phyloP scores from a whole-genome alignment of 2,888 invertebrate species.

The Coleophora flavipennella region DNA sequence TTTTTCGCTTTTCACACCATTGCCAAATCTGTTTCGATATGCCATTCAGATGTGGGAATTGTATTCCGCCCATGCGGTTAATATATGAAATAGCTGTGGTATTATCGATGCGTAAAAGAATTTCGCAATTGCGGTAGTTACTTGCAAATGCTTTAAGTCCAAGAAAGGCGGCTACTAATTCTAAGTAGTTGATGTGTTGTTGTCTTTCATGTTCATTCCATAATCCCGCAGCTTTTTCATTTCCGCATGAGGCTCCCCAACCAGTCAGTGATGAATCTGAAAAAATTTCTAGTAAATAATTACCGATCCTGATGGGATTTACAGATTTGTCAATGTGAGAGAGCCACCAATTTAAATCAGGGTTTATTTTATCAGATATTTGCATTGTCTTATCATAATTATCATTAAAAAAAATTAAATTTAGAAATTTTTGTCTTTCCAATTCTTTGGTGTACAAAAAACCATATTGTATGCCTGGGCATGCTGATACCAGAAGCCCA shows the following conservation, averaged over 20 bases:
- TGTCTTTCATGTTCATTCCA: not conserved
- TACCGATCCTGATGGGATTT: not conserved
- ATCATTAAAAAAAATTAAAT: not conserved
- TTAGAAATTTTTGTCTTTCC: constrained; percentile 1
- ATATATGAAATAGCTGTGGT: too few species aligned
- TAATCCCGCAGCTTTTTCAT: not conserved
- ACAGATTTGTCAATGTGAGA: not conserved
- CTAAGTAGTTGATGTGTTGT: not conserved
- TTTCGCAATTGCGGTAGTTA: too few species aligned
- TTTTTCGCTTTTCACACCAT: constrained; percentile 8
- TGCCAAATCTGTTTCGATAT: constrained; percentile 9
- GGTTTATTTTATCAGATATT: not conserved
- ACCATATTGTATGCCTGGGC: constrained; percentile 2
- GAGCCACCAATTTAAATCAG: constrained; percentile 1
- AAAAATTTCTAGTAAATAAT: not conserved
- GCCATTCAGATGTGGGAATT: too few species aligned
- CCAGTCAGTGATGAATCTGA: too few species aligned
- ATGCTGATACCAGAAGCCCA: not conserved
- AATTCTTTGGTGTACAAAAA: constrained; percentile 1
- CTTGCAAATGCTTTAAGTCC: not conserved
- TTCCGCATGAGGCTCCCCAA: not conserved
- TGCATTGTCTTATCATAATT: not conserved
- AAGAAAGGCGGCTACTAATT: not conserved
- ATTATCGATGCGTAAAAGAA: too few species aligned
- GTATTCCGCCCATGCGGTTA: too few species aligned